Evolutionary conservation across 2,797 vertebrate genomes (phyloP), one percentile per base, ranked within the genome.

Genomic region (Microctenopoma stevenorrisi): DNA sequence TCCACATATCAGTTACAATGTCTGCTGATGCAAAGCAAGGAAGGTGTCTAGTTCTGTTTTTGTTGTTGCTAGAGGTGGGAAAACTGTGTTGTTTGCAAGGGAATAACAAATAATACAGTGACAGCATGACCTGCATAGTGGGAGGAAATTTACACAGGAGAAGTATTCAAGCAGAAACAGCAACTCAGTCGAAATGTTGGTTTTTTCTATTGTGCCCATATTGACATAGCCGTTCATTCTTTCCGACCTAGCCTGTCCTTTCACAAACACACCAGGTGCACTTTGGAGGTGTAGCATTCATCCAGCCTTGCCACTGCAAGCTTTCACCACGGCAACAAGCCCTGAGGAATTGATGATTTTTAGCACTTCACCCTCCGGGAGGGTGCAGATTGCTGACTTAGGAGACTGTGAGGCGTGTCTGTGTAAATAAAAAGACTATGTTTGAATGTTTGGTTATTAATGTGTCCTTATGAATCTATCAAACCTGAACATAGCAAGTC

Each of bases 141-240:
- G 16, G 37, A 44, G 60, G 22, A 50, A 50, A 68, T 66, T 47
- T 70, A 78, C 50, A 54, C 61, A 75, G 72, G 68, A 80, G 78
- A 88, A 77, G 71, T 81, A 67, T 84, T 90, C 70, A 74, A 46
- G 49, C 54, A 74, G 72, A 50, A 74, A 81, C 83, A 83, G 74
- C 76, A 86, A 88, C 85, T 86, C 86, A 22, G 72, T 77, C 78
- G 74, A 83, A 83, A 77, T 92, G 89, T 93, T 94, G 93, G 88
- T 91, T 93, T 93, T 92, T 89, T 86, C 76, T 86, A 85, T 91
- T 92, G 91, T 83, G 79, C 44, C 62, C 44, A 53, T 93, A 88
- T 94, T 94, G 91, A 92, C 90, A 90, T 93, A 92, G 90, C 92
- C 92, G 92, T 74, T 92, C 74, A 84, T 90, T 88, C 87, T 74